Evolutionary conservation across 2,888 invertebrate species (phyloP), one percentile per base, ranked within the genome.

Genomic region (Dermolepida albohirtum): DNA sequence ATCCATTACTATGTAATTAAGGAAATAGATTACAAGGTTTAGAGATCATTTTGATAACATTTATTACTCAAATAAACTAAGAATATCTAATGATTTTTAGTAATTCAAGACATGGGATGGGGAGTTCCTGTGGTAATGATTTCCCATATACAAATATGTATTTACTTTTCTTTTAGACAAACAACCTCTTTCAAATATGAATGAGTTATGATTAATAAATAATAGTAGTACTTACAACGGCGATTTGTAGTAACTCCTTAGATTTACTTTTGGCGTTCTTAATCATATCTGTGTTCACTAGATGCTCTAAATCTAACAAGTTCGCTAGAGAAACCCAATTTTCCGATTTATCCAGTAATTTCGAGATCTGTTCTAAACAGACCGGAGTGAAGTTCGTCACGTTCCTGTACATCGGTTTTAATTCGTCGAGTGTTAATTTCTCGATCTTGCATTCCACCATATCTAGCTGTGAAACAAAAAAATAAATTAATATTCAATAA

Each of bases 261-360:
- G 89, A 85, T 43, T 88, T 87, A 74, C 86, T 86, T 55, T 79
- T 79, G 5, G 84, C 81, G 51, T 80, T 79, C 40, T 80, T 81
- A 79, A 87, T 86, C 73, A 87, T 83, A 55, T 85, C 84, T 0
- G 84, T 74, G 51, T 87, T 80, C 47, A 86, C 81, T 22, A 81
- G 71, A 70, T 80, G 78, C 41, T 85, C 85, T 59, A 87, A 83
- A 5, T 86, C 83, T 55, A 90, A 80, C 1, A 86, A 81, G 11
- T 80, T 78, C 0, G 89, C 89, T 16, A 92, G 80, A 69, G 81
- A 82, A 50, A 85, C 84, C 91, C 91, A 92, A 22, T 85, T 87
- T 52, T 85, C 85, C 16, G 85, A 80, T 70, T 81, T 79, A 78
- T 90, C 89, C 69, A 92, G 81, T 47, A 86, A 76, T 0, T 74